Evolutionary conservation across 1,140 invertebrate genomes (phyloP).

Genomic region (Scaptomyza pallida): DNA sequence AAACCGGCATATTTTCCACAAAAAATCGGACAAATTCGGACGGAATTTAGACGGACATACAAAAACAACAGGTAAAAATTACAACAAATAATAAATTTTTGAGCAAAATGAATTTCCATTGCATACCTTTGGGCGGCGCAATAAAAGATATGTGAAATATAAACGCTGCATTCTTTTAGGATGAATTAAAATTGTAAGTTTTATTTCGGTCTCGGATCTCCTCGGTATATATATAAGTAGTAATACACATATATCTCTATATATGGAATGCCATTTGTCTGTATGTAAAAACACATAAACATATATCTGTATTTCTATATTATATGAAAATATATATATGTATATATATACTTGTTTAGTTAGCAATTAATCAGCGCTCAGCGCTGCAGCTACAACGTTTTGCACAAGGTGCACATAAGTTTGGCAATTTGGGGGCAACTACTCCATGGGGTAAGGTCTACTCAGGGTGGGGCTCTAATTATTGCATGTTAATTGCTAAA

Average conservation of each 20-base stretch:
- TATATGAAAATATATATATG: constrained; percentile 68
- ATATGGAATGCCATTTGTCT: constrained; percentile 39
- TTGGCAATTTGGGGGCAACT: constrained; percentile 4
- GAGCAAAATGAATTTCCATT: no score
- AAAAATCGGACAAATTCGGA: no score
- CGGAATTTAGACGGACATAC: no score
- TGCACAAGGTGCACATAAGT: constrained; percentile 5
- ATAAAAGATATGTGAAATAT: background rate
- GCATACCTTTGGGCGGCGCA: background rate
- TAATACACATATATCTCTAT: constrained; percentile 32
- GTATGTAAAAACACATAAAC: constrained; percentile 31
- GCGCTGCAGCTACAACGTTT: constrained; percentile 5
- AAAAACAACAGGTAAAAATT: no score
- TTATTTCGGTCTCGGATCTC: constrained; percentile 39
- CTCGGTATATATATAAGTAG: constrained; percentile 50
- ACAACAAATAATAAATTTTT: no score
- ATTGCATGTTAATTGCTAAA: background rate
- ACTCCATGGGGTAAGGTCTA: background rate
- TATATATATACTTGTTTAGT: no score
- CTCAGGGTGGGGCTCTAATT: background rate
- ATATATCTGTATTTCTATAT: constrained; percentile 24
- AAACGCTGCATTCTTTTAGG: background rate
- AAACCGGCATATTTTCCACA: no score
- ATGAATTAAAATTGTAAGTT: constrained; percentile 2
- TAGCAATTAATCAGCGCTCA: constrained; percentile 28